phyloP scores from a whole-genome alignment of 2,113 vertebrate species.

The Oreochromis aureus region DNA sequence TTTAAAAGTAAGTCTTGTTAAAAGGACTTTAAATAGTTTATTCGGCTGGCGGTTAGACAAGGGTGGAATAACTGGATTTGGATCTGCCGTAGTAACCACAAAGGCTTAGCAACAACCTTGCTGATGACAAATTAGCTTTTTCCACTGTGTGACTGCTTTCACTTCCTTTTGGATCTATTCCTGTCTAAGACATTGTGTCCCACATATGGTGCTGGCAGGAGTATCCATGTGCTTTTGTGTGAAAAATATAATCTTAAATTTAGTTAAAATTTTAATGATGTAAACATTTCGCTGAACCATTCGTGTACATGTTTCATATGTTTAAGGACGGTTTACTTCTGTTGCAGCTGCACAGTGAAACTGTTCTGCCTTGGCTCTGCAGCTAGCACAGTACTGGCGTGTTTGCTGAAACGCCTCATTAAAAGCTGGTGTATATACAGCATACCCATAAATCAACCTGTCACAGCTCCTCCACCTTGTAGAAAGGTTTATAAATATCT shows the following conservation, averaged over 20 bases:
- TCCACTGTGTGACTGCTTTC: conserved; percentile 40
- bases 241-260: not conserved
- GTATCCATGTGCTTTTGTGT: not conserved
- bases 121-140: conserved; percentile 51
- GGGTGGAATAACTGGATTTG: not conserved
- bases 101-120: not conserved
- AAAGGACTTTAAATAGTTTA: conserved; percentile 9
- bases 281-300: not conserved
- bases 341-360: not conserved
- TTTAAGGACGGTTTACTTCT: not conserved
- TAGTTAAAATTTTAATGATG: not conserved
- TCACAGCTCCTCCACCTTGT: not conserved
- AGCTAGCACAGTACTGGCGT: not conserved
- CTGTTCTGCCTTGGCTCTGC: not conserved
- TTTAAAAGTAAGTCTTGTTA: not conserved
- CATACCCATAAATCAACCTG: not conserved
- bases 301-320: not conserved
- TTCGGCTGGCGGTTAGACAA: conserved; percentile 21
- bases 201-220: not conserved
- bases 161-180: conserved; percentile 45
- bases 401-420: not conserved
- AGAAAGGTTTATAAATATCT: not conserved
- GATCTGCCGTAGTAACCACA: not conserved
- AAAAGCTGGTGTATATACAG: not conserved
- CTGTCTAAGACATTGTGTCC: conserved; percentile 20